Conservation (phyloP, 2,888 invertebrate species). For the Coenonympha arcania region DNA sequence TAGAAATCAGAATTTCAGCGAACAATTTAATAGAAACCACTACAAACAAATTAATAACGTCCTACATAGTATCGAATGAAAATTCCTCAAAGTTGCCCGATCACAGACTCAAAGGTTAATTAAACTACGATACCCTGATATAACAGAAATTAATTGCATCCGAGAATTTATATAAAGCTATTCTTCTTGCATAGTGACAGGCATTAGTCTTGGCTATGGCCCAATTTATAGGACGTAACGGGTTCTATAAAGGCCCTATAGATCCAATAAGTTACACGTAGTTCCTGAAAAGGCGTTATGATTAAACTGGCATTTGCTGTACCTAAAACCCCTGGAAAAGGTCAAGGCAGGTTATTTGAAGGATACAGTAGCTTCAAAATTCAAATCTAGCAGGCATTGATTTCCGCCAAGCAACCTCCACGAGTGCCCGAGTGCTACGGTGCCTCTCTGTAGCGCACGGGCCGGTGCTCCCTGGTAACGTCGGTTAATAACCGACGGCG, state of each 20-base stretch:
- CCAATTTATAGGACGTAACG: slow-evolving; percentile 27
- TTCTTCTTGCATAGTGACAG: slow-evolving; percentile 60
- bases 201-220: slow-evolving; percentile 39
- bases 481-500: too few relatives aligned
- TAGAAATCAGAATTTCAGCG: not conserved
- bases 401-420: too few relatives aligned
- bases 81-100: slow-evolving; percentile 12
- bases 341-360: too few relatives aligned
- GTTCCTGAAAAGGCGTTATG: not conserved
- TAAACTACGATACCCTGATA: slow-evolving; percentile 55
- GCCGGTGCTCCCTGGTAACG: too few relatives aligned
- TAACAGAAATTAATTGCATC: slow-evolving; percentile 63
- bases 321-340: too few relatives aligned
- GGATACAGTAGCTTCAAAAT: too few relatives aligned
- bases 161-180: slow-evolving; percentile 62
- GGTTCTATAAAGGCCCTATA: slow-evolving; percentile 9
- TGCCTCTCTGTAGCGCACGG: too few relatives aligned
- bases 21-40: not conserved
- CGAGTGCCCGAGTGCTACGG: too few relatives aligned
- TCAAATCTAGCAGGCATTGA: too few relatives aligned
- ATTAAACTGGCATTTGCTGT: too few relatives aligned
- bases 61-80: slow-evolving; percentile 1
- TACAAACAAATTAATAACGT: slow-evolving; percentile 6
- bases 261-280: not conserved
- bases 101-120: slow-evolving; percentile 39